Conservation (phyloP, 2,113 vertebrate species). For the Hydropotes inermis region DNA sequence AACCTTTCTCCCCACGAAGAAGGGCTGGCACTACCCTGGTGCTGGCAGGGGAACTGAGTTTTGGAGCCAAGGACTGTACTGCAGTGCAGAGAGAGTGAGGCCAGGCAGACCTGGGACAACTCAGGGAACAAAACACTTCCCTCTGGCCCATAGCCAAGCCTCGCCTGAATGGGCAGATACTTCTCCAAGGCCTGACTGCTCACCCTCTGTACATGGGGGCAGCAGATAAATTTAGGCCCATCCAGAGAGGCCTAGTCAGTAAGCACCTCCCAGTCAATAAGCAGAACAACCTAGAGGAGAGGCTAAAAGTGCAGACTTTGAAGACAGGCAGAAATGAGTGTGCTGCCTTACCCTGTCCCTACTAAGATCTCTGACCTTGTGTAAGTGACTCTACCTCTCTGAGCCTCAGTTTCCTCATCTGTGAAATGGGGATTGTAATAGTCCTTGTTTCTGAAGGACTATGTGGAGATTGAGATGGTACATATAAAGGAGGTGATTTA, state of each 20-base stretch:
- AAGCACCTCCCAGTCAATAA: background rate
- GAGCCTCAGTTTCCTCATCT: background rate
- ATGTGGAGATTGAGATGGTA: background rate
- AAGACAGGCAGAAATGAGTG: background rate
- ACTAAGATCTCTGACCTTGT: background rate
- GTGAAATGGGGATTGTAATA: background rate
- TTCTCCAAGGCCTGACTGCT: background rate
- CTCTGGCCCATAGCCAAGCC: background rate
- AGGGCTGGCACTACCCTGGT: background rate
- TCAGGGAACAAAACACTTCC: background rate
- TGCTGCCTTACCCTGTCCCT: background rate
- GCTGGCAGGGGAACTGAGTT: conserved; percentile 25
- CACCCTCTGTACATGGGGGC: background rate
- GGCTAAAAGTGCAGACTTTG: background rate
- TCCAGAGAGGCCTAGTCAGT: background rate
- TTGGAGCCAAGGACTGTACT: conserved; percentile 38
- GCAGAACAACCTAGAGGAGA: background rate
- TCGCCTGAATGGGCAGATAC: background rate
- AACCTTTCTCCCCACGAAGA: background rate
- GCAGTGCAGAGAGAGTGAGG: conserved; percentile 13
- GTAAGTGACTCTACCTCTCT: background rate
- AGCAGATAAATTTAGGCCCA: background rate
- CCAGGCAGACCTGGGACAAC: background rate
- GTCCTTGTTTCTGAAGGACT: background rate
- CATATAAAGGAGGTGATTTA: background rate